Percentiles rank a stretch among this genome's conserved stretches.
Conservation (phyloP, 2,888 invertebrate genomes). For the Dione juno region DNA sequence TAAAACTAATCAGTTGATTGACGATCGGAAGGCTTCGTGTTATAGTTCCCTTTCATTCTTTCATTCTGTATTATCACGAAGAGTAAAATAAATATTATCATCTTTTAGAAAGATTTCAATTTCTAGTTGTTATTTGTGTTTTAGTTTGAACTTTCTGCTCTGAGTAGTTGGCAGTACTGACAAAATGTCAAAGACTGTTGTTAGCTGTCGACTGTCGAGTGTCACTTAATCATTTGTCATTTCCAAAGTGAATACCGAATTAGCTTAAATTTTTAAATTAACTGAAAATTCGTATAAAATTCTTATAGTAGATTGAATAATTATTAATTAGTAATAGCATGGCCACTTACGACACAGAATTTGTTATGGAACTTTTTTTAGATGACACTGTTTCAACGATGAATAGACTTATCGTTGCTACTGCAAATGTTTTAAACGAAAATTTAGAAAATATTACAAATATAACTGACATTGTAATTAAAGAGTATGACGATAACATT, state of each 20-base stretch:
- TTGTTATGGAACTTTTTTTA: conserved; percentile 69
- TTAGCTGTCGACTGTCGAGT: background rate
- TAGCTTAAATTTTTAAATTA: background rate
- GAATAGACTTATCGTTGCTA: conserved; percentile 67
- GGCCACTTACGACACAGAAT: conserved; percentile 68
- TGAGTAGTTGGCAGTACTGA: conserved; percentile 2
- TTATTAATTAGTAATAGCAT: conserved; percentile 16
- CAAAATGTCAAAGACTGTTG: conserved; percentile 3
- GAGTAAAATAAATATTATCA: too few relatives aligned
- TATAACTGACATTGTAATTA: conserved; percentile 55
- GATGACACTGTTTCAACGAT: conserved; percentile 67
- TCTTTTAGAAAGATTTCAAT: too few relatives aligned
- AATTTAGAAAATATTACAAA: conserved; percentile 64
- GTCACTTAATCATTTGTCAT: background rate
- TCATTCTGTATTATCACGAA: too few relatives aligned
- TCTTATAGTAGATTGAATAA: background rate
- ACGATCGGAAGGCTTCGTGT: too few relatives aligned
- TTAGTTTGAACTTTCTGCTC: background rate
- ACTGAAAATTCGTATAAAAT: background rate
- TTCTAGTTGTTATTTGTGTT: too few relatives aligned
- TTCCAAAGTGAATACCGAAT: background rate
- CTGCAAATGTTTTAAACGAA: conserved; percentile 68
- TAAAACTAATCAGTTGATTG: too few relatives aligned
- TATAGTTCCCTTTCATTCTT: too few relatives aligned
- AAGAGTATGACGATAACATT: conserved; percentile 49